Percentiles rank a stretch among this genome's conserved stretches.
phyloP scores from a whole-genome alignment of 2,888 invertebrate genomes.

The Chalcosyrphus nemorum region DNA sequence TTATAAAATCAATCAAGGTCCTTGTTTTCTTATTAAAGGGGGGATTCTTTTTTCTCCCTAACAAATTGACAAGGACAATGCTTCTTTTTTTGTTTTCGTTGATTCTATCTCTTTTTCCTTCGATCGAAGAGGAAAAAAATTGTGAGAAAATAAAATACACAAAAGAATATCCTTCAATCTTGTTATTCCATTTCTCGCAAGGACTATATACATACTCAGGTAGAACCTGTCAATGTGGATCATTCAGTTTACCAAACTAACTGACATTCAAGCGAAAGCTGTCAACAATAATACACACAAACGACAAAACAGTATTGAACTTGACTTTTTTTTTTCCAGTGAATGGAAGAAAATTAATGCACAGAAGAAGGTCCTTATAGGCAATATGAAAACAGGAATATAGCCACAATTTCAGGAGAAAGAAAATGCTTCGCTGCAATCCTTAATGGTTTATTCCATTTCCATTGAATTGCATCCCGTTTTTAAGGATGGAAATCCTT shows the following conservation, averaged over 20 bases:
- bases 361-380: not conserved
- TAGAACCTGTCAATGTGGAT: slow-evolving; percentile 15
- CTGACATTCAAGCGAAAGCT: slow-evolving; percentile 10
- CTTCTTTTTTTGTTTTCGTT: not conserved
- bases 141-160: too few species aligned
- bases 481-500: not conserved
- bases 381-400: not conserved
- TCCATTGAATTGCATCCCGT: slow-evolving; percentile 10
- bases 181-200: not conserved
- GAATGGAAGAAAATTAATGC: not conserved
- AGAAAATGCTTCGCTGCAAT: too few species aligned
- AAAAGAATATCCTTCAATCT: not conserved
- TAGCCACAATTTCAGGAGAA: slow-evolving; percentile 3
- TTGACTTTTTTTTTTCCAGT: not conserved
- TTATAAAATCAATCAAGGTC: slow-evolving; percentile 24
- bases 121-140: not conserved
- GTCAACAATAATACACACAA: slow-evolving; percentile 10
- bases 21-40: not conserved
- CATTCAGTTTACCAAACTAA: slow-evolving; percentile 5
- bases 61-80: slow-evolving; percentile 28
- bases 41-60: not conserved
- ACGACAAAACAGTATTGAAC: not conserved
- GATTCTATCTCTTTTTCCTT: not conserved
- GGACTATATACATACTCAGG: not conserved
- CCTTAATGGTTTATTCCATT: not conserved